Conservation (phyloP, 2,888 invertebrate species). For the Biston stratarius region DNA sequence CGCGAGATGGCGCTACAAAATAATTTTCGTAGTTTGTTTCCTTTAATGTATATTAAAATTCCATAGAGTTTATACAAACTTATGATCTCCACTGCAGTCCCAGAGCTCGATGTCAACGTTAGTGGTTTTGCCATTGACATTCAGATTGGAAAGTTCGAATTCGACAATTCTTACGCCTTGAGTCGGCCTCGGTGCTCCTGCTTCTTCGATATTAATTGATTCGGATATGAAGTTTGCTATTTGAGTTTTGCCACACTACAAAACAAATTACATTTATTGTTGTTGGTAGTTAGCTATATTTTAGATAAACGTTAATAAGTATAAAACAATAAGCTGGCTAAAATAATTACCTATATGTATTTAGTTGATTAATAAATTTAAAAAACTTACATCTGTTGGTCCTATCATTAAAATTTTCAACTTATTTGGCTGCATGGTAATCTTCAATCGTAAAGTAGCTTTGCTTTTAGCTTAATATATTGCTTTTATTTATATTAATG, state of each 20-base stretch:
- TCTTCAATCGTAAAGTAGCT: not conserved
- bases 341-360: not conserved
- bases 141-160: constrained; percentile 89
- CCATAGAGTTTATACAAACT: constrained; percentile 71
- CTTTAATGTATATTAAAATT: no score
- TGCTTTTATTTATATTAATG: no score
- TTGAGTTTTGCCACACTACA: constrained; percentile 90
- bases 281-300: not conserved
- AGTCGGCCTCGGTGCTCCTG: constrained; percentile 88
- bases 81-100: constrained; percentile 92
- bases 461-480: no score
- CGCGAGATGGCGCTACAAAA: no score
- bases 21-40: no score
- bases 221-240: constrained; percentile 91
- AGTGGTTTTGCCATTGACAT: constrained; percentile 83
- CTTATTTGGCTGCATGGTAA: constrained; percentile 73
- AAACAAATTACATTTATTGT: constrained; percentile 23
- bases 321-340: no score
- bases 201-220: constrained; percentile 87
- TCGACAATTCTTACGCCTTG: constrained; percentile 92
- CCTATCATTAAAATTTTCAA: constrained; percentile 87
- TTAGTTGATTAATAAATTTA: constrained; percentile 1
- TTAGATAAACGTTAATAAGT: no score
- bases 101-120: constrained; percentile 92
- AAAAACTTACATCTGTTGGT: constrained; percentile 79